Evolutionary conservation across 2,888 invertebrate genomes (phyloP).

Genomic region (Mythimna lalbum): DNA sequence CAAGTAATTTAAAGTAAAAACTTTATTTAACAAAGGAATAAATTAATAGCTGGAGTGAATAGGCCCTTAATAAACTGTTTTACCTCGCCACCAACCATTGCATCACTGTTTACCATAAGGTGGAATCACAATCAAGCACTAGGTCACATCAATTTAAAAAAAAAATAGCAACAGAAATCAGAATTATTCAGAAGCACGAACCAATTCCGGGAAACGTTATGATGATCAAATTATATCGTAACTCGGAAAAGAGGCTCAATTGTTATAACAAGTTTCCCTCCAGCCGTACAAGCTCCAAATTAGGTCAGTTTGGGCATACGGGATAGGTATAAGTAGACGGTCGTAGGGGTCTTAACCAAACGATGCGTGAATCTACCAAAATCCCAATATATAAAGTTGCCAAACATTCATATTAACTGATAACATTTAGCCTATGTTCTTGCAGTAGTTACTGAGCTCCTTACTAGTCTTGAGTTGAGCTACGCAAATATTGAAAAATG

Average conservation of each 20-base stretch:
- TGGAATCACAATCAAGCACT: too few species aligned
- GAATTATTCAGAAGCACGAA: background rate
- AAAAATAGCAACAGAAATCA: background rate
- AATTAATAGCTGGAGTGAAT: too few species aligned
- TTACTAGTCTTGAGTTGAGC: too few species aligned
- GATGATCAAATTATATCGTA: background rate
- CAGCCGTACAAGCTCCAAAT: constrained; percentile 46
- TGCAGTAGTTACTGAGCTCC: background rate
- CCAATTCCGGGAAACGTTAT: background rate
- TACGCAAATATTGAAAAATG: too few species aligned
- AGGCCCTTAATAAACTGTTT: too few species aligned
- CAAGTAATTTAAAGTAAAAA: too few species aligned
- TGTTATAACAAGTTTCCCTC: constrained; percentile 25
- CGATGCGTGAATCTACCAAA: constrained; percentile 39
- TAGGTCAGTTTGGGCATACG: constrained; percentile 42
- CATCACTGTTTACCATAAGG: too few species aligned
- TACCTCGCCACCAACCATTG: too few species aligned
- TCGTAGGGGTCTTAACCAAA: constrained; percentile 50
- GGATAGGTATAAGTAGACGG: constrained; percentile 35
- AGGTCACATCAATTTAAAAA: too few species aligned
- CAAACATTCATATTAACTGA: constrained; percentile 23
- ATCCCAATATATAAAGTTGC: constrained; percentile 20
- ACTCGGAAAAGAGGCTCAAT: constrained; percentile 8
- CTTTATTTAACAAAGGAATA: too few species aligned
- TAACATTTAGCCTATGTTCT: background rate